Base-by-base conservation (phyloP, 64 coral and sea anemone genomes). In the Platygyra sinensis region DNA sequence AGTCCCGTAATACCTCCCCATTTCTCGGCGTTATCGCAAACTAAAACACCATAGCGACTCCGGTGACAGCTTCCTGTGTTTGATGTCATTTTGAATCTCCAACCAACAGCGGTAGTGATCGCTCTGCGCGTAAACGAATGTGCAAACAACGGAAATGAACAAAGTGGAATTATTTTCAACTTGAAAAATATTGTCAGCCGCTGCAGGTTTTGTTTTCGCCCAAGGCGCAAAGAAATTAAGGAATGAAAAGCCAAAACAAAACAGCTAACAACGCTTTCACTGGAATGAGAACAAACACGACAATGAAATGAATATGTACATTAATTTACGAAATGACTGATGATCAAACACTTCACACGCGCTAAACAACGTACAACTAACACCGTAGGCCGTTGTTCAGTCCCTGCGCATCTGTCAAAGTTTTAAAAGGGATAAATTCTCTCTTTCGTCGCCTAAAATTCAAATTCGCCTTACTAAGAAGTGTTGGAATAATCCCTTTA, bases 401-500 rank as follows among this genome's bases (percentile, higher is more conserved):
- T 16, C 81, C 81, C 63, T 85, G 8, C 81, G 62, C 81, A 85
- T 67, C 81, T 85, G 81, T 85, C 81, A 85, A 85, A 85, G 63
- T 71, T 85, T 46, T 71, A 28, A 27, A 36, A 16, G 38, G 22
- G 24, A 13, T 24, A 24, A 39, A 25, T 71, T 24, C 38, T n/a
- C 10, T 28, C 16, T 71, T 69, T 18, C 49, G 18, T 24, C 6
- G 36, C 19, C 24, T 71, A 11, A 67, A 50, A 67, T 42, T 33
- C 60, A 83, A 65, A 83, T 83, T 83, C 19, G 17, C 17, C 33
- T 30, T 19, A 24, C 38, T 72, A n/a, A 36, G 5, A 72, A 63
- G 81, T 85, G 63, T 85, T 85, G 22, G 63, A 69, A 85, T 85
- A 85, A 85, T 85, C 81, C 81, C 64, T 80, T 85, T 85, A 71